Percentiles rank a stretch among this genome's conserved stretches.
Evolutionary conservation across 1,140 invertebrate species (phyloP).

Genomic region (Arctopsyche grandis): DNA sequence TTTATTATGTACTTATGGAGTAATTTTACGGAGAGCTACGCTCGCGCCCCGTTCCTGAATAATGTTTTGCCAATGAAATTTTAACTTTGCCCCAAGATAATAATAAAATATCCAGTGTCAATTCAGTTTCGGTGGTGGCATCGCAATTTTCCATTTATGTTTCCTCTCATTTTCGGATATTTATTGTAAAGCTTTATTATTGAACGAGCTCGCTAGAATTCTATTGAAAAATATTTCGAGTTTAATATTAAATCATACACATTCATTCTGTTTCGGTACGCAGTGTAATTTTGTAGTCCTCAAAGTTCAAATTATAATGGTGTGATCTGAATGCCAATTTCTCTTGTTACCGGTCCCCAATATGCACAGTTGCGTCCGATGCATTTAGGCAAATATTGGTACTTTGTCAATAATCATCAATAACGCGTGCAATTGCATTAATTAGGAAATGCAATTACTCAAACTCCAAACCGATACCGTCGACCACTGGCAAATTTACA

Average conservation of each 20-base stretch:
- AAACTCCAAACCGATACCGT: neutral
- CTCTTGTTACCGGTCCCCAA: neutral
- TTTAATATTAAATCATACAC: too few relatives aligned
- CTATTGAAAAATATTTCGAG: too few relatives aligned
- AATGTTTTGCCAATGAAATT: slow-evolving; percentile 39
- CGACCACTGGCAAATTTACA: too few relatives aligned
- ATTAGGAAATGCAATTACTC: slow-evolving; percentile 38
- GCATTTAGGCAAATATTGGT: slow-evolving; percentile 29
- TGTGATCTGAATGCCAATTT: slow-evolving; percentile 16
- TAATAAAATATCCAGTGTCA: slow-evolving; percentile 41
- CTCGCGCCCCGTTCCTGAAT: slow-evolving; percentile 16
- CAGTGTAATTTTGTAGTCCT: neutral
- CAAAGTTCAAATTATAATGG: neutral
- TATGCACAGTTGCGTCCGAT: slow-evolving; percentile 29
- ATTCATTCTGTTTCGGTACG: neutral
- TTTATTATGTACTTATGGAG: slow-evolving; percentile 50
- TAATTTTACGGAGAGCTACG: slow-evolving; percentile 45
- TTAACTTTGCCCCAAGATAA: slow-evolving; percentile 36
- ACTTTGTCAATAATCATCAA: slow-evolving; percentile 42
- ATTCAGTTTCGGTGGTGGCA: neutral
- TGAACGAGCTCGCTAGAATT: neutral
- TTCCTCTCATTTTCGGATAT: neutral
- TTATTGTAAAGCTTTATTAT: neutral
- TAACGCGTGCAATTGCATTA: slow-evolving; percentile 43
- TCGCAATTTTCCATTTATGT: neutral